These are phyloP conservation scores for Enteromius unitaeniatus DNA, from an alignment of 2,797 vertebrate species.

Conservation along the genomic window DNA sequence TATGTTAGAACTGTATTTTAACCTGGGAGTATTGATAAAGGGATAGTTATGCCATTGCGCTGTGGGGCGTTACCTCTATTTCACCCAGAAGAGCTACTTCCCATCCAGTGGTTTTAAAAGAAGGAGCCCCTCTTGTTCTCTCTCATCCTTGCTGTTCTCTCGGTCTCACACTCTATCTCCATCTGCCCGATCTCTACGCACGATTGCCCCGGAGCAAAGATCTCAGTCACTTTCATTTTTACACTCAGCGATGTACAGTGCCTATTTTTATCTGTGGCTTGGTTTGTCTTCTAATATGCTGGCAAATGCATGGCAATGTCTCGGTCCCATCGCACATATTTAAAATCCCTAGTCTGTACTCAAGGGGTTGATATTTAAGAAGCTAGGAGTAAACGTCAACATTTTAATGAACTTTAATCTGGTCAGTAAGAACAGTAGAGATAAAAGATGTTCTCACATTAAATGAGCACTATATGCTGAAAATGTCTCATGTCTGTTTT, in stretches of 20 bases:
- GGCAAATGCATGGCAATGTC: neutral
- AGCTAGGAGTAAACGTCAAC: no score
- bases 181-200: neutral
- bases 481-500: no score
- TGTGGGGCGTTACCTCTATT: neutral
- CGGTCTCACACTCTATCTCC: neutral
- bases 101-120: neutral
- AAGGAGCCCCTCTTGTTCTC: neutral
- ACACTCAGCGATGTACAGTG: neutral
- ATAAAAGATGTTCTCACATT: no score
- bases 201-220: neutral
- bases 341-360: neutral
- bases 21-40: neutral
- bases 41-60: neutral
- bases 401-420: no score
- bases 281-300: conserved; percentile 1
- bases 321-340: neutral
- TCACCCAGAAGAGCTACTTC: neutral
- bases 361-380: no score
- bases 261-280: conserved; percentile 1
- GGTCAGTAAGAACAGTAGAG: no score
- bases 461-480: no score
- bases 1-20: neutral
- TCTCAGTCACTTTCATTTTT: conserved; percentile 11
- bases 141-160: neutral